These are phyloP conservation scores for Dendrolimus punctatus DNA, from an alignment of 1,140 invertebrate genomes.

Conservation along the genomic window DNA sequence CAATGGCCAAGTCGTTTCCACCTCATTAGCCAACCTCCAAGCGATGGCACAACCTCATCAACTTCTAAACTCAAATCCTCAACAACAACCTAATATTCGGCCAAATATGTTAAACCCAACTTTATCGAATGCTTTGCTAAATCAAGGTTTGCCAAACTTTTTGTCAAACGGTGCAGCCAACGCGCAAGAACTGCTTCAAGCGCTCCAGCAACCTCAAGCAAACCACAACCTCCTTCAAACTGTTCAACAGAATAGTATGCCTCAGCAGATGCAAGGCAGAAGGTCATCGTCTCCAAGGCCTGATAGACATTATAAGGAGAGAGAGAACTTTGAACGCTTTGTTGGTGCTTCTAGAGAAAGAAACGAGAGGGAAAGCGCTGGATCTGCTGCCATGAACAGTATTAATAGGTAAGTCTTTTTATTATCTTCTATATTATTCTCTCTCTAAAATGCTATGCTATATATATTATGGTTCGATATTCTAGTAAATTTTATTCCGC, in stretches of 20 bases:
- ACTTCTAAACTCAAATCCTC: constrained; percentile 61
- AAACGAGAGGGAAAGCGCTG: constrained; percentile 56
- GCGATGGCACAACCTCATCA: constrained; percentile 82
- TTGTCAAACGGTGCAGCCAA: constrained; percentile 78
- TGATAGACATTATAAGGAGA: constrained; percentile 66
- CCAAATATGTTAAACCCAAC: constrained; percentile 72
- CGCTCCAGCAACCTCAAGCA: constrained; percentile 65
- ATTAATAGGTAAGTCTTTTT: constrained; percentile 63
- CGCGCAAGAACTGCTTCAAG: constrained; percentile 76
- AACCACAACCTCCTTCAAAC: constrained; percentile 63
- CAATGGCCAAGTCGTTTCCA: constrained; percentile 88
- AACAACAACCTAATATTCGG: constrained; percentile 65
- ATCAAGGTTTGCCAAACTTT: constrained; percentile 79
- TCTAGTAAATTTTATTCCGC: too few species aligned
- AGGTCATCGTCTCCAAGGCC: constrained; percentile 59
- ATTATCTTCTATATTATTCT: constrained; percentile 3
- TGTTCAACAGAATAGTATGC: constrained; percentile 63
- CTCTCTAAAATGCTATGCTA: too few species aligned
- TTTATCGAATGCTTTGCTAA: constrained; percentile 72
- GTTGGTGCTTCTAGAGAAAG: constrained; percentile 58
- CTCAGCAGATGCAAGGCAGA: constrained; percentile 51
- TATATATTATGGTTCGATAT: too few species aligned
- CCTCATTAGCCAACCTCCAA: constrained; percentile 86
- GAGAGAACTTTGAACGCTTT: constrained; percentile 59
- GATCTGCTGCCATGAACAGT: constrained; percentile 55